Percentiles rank a stretch among this genome's conserved stretches.
These are phyloP conservation scores for Zaprionus lineosus DNA, from an alignment of 2,888 invertebrate genomes.

Conservation along the genomic window DNA sequence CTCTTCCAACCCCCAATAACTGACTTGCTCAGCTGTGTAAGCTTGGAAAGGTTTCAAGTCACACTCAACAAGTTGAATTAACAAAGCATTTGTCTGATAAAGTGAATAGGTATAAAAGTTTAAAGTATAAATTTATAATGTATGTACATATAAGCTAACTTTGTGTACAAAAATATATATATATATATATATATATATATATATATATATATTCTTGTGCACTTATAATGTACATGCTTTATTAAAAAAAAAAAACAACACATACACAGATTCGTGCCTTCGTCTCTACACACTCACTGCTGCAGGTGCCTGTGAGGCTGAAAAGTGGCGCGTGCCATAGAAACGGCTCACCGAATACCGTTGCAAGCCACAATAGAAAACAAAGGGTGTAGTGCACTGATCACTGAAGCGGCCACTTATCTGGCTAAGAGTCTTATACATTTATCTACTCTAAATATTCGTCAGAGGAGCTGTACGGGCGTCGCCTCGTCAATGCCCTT, in stretches of 20 bases:
- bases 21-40: too few relatives aligned
- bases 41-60: too few relatives aligned
- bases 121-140: too few relatives aligned
- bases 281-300: slow-evolving; percentile 7
- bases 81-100: too few relatives aligned
- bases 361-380: slow-evolving; percentile 44
- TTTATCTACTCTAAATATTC: slow-evolving; percentile 7
- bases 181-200: background rate
- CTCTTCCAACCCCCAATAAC: too few relatives aligned
- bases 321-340: slow-evolving; percentile 66
- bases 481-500: slow-evolving; percentile 2
- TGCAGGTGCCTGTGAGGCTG: slow-evolving; percentile 36
- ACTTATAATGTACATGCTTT: too few relatives aligned
- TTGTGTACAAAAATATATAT: too few relatives aligned
- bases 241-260: too few relatives aligned
- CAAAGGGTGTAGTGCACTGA: slow-evolving; percentile 21
- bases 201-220: too few relatives aligned
- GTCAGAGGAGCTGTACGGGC: background rate
- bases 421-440: slow-evolving; percentile 14
- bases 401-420: slow-evolving; percentile 54
- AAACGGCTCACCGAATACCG: slow-evolving; percentile 47
- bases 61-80: too few relatives aligned
- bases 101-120: too few relatives aligned
- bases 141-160: background rate
- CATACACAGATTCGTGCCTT: too few relatives aligned